Evolutionary conservation across 2,113 vertebrate genomes (phyloP).

Genomic region (Rhineura floridana): DNA sequence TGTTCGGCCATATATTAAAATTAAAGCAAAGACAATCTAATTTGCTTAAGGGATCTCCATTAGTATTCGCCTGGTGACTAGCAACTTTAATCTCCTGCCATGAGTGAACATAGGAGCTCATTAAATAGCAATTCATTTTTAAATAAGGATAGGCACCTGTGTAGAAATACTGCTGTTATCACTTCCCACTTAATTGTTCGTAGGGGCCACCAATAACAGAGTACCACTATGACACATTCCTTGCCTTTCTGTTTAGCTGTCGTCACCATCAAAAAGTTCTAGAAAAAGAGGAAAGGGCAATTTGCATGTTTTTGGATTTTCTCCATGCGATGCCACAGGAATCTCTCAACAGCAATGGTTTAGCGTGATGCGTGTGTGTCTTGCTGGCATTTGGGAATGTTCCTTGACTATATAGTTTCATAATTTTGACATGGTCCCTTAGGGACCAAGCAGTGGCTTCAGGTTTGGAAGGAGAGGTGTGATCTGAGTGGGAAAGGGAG

Average conservation of each 20-base stretch:
- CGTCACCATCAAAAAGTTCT: not conserved
- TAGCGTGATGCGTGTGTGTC: too few relatives aligned
- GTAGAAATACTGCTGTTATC: conserved; percentile 33
- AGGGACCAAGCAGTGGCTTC: too few relatives aligned
- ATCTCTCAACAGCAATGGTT: not conserved
- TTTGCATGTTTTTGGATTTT: not conserved
- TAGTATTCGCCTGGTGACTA: conserved; percentile 68
- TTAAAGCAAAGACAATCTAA: conserved; percentile 54
- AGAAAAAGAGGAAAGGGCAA: not conserved
- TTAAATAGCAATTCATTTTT: conserved; percentile 65
- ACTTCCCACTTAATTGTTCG: conserved; percentile 43
- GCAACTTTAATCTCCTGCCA: conserved; percentile 59
- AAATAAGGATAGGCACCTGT: conserved; percentile 43
- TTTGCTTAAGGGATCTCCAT: conserved; percentile 62
- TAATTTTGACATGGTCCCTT: too few relatives aligned
- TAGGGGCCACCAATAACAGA: conserved; percentile 36
- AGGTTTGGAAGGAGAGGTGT: too few relatives aligned
- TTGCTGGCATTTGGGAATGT: too few relatives aligned
- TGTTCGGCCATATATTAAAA: conserved; percentile 62
- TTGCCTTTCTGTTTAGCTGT: not conserved
- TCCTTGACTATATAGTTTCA: too few relatives aligned
- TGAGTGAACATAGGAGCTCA: conserved; percentile 68
- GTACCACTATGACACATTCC: conserved; percentile 8
- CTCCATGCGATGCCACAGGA: not conserved
- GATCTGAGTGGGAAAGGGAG: too few relatives aligned